These are phyloP conservation scores for Himalopsyche kuldschensis DNA, from an alignment of 2,888 invertebrate species.

Conservation along the genomic window DNA sequence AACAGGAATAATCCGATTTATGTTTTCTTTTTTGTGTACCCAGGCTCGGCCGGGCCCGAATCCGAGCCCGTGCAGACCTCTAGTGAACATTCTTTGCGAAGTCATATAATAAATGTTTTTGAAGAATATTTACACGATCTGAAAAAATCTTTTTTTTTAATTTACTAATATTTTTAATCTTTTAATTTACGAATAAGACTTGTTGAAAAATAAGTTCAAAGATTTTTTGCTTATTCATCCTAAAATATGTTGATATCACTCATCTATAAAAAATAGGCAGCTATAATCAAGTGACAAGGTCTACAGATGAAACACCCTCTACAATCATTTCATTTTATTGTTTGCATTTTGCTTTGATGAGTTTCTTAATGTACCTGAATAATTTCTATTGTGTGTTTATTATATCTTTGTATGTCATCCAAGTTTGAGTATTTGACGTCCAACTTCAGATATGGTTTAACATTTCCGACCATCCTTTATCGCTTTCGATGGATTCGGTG, in stretches of 20 bases:
- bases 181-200: no score
- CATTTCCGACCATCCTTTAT: not conserved
- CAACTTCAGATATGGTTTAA: not conserved
- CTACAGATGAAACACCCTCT: not conserved
- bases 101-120: no score
- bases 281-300: not conserved
- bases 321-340: not conserved
- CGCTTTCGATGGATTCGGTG: no score
- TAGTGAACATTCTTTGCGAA: no score
- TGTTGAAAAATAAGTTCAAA: no score
- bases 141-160: no score
- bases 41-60: no score
- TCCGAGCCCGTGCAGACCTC: no score
- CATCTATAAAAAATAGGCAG: not conserved
- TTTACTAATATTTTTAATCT: no score
- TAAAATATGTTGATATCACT: not conserved
- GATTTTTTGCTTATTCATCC: not conserved
- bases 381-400: slow-evolving; percentile 1
- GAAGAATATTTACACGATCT: no score
- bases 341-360: not conserved
- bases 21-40: no score
- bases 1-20: no score
- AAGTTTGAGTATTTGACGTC: not conserved
- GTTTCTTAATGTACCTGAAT: not conserved
- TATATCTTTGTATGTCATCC: not conserved